phyloP scores from a whole-genome alignment of 23 tunicate species.

The Trididemnum clinides region DNA sequence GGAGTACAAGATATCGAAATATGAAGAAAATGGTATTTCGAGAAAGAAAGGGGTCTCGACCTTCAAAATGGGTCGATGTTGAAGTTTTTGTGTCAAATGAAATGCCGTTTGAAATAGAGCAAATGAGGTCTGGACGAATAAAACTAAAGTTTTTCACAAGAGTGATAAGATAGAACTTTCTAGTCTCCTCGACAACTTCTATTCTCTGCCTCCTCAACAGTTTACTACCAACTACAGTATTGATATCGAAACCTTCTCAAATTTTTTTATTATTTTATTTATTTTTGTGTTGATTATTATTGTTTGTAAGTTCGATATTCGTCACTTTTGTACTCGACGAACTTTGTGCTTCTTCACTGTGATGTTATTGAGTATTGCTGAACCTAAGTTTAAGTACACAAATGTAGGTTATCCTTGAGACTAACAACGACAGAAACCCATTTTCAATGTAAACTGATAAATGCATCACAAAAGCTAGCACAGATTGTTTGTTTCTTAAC shows the following conservation, averaged over 20 bases:
- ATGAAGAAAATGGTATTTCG: not conserved
- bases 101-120: slow-evolving; percentile 55
- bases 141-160: slow-evolving; percentile 30
- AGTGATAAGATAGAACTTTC: not conserved
- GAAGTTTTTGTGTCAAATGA: slow-evolving; percentile 16
- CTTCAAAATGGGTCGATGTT: not conserved
- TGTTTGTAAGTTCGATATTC: no score
- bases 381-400: no score
- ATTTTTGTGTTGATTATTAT: not conserved
- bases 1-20: not conserved
- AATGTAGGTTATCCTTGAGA: no score
- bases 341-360: no score
- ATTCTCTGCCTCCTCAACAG: not conserved
- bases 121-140: not conserved
- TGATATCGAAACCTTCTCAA: not conserved
- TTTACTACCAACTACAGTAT: not conserved
- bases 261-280: not conserved
- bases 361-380: no score
- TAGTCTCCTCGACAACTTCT: no score
- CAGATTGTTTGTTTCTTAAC: no score
- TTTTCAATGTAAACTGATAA: no score
- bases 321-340: no score
- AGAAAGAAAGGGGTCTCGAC: not conserved
- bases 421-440: no score
- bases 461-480: no score